Base-by-base conservation (phyloP, 2,888 invertebrate genomes). In the Hemaris fuciformis region DNA sequence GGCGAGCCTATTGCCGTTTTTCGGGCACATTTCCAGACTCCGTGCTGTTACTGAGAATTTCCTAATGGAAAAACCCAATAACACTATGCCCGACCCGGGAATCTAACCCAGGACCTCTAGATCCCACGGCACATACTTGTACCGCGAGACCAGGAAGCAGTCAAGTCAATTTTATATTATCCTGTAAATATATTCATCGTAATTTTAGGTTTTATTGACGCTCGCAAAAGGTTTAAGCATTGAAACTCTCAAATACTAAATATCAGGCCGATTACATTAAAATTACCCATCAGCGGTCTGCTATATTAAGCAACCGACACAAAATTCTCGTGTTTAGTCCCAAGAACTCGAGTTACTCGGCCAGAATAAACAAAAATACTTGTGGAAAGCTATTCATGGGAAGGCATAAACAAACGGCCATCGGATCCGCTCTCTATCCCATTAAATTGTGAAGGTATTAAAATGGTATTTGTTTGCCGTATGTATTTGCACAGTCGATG, bases 381-480 rank as follows among this genome's bases (percentile, higher is more conserved):
- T 72, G 69, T 69, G 62, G 53, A 64, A 60, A 56, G 56, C 53
- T 53, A 53, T 81, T 79, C 79, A 80, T 84, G 83, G 80, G 84
- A 85, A 81, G 75, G 74, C 75, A 69, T 64, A 74, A 74, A 75
- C 72, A 86, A 86, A 87, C 76, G 85, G 79, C 79, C 75, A 80
- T 84, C 72, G 74, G 80, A 79, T 80, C 79, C 89, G 91, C 91
- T 91, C 91, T 88, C 88, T 86, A 90, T 91, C 86, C 79, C 84
- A 83, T 86, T 83, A 88, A 89, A 89, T 87, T 87, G 87, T 87
- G 80, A 85, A 85, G 85, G 87, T 89, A 89, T 88, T 88, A 88
- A 86, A 81, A 82, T 76, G 77, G 79, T 75, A 53, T 69, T 72
- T 91, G 83, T 91, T 90, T 90, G 82, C 77, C 65, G 74, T 75